Base-by-base conservation (phyloP, 2,888 invertebrate species). In the Ganaspis brasiliensis region DNA sequence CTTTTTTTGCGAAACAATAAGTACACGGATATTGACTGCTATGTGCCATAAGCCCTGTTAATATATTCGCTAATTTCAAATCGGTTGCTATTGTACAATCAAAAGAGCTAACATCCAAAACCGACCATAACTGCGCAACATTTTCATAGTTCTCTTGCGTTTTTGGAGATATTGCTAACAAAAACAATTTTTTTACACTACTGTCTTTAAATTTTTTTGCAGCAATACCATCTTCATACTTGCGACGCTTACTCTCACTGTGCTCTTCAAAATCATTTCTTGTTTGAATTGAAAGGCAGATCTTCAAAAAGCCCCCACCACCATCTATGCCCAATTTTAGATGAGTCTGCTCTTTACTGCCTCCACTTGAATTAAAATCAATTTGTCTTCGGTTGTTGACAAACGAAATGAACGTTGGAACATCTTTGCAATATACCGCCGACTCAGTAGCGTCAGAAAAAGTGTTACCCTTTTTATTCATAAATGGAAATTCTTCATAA, bases 121-220 rank as follows among this genome's bases (percentile, higher is more conserved):
- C 55, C 12, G 70, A 70, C 75, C 67, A 78, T 59, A 75, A 19
- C 35, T 73, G 70, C 12, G 12, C 1, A 5, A 73, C 75, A 40
- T 78, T 78, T 49, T 70, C 72, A 14, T 78, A 78, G 31, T 78
- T 78, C 35, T 78, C 78, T 55, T 75, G 71, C 16, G 55, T 59
- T 40, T 2, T 9, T 14, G 21, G 31, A 14, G 49, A 56, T 26
- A 77, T 12, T 10, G 37, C 74, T 5, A 74, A 19, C 1, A 77
- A 12, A 21, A 77, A 56, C 10, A 77, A 45, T 37, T 72, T 71
- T 16, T 72, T 59, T 4, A 72, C 74, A 16, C 52, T 59, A 14
- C 26, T n/a, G 37, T 78, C 77, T 63, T 78, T 59, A 19, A 74
- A 78, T 31, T 49, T 73, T 26, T 73, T 73, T 12, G 37, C 63